These are phyloP conservation scores for Thymallus thymallus DNA, from an alignment of 2,113 vertebrate species.

Conservation along the genomic window DNA sequence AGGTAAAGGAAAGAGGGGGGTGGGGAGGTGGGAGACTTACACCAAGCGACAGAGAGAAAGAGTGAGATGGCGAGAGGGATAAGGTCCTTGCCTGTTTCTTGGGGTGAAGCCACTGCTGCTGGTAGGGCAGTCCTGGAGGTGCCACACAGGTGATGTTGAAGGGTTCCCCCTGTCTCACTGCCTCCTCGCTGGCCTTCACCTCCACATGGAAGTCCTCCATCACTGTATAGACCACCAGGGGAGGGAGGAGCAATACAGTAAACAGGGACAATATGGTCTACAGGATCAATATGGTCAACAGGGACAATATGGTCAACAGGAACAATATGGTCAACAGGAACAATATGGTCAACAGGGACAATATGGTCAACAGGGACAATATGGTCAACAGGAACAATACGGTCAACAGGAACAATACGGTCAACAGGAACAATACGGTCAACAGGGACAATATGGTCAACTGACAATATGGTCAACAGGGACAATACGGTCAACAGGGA, in stretches of 20 bases:
- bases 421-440: conserved; percentile 23
- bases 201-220: conserved; percentile 78
- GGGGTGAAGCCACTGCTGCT: conserved; percentile 89
- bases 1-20: conserved; percentile 21
- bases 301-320: no score
- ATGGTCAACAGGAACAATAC: not conserved
- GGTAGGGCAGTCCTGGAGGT: conserved; percentile 76
- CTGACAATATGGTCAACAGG: conserved; percentile 9
- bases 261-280: not conserved
- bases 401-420: conserved; percentile 20
- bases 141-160: conserved; percentile 83
- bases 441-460: no score
- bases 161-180: conserved; percentile 81
- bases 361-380: conserved; percentile 15
- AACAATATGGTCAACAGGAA: conserved; percentile 6
- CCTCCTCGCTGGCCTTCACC: conserved; percentile 80
- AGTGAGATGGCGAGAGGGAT: not conserved
- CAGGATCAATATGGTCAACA: conserved; percentile 31
- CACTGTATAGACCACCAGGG: conserved; percentile 44
- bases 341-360: conserved; percentile 19
- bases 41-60: not conserved
- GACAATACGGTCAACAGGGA: conserved; percentile 21
- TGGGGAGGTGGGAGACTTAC: not conserved
- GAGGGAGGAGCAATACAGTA: conserved; percentile 25
- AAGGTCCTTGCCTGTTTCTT: conserved; percentile 78